phyloP scores from a whole-genome alignment of 1,140 invertebrate species.

The Fopius arisanus region DNA sequence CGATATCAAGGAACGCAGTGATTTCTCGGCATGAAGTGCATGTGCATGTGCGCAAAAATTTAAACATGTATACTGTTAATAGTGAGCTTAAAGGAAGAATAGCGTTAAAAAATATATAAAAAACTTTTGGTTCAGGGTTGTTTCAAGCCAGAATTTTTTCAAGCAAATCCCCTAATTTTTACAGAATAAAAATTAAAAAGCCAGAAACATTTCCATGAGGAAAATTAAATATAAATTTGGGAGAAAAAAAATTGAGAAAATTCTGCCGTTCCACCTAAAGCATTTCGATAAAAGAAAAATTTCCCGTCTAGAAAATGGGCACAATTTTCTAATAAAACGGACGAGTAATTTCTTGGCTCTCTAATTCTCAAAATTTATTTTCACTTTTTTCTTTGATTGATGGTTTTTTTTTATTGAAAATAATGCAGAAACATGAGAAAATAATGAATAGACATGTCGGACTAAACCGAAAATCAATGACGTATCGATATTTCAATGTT shows the following conservation, averaged over 20 bases:
- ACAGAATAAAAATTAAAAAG: background rate
- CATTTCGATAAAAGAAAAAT: conserved; percentile 57
- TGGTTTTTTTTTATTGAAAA: conserved; percentile 31
- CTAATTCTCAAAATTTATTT: conserved; percentile 26
- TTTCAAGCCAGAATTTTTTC: conserved; percentile 20
- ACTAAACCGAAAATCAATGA: background rate
- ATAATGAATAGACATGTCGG: background rate
- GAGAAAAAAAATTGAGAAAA: conserved; percentile 14
- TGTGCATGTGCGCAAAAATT: conserved; percentile 54
- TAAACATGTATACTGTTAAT: conserved; percentile 64
- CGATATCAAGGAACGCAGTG: background rate
- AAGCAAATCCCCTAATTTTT: background rate
- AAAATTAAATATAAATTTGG: background rate
- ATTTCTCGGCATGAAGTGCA: conserved; percentile 43
- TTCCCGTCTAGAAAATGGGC: conserved; percentile 32
- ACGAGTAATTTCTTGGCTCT: conserved; percentile 36
- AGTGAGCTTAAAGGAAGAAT: conserved; percentile 64
- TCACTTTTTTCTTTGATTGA: conserved; percentile 31
- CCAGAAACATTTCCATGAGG: background rate
- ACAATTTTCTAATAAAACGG: conserved; percentile 17
- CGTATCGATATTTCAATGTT: background rate
- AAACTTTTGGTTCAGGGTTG: conserved; percentile 8
- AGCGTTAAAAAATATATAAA: conserved; percentile 41
- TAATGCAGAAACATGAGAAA: background rate
- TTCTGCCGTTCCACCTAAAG: conserved; percentile 53